Base-by-base conservation (phyloP, 2,113 vertebrate species). In the Pangasianodon gigas region DNA sequence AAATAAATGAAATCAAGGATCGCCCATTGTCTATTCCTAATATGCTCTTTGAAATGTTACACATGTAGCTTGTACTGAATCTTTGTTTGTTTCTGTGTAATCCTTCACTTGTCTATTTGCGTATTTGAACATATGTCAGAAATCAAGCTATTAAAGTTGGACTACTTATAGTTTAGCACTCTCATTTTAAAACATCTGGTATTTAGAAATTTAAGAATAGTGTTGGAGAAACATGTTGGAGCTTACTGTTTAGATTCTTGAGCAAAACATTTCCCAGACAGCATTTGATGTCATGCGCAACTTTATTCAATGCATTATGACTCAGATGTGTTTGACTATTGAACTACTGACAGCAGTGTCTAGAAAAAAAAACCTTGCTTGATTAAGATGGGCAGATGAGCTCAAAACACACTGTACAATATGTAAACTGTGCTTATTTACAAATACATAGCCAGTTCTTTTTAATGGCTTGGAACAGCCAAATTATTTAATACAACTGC, bases 251-350 rank as follows among this genome's bases (percentile, higher is more conserved):
- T 0, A 60, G 19, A 2, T 62, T 60, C 19, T 24, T 62, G 2
- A 4, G 5, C 56, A n/a, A 67, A 90, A 86, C 13, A 90, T 83
- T 91, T 44, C 84, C 71, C 46, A 75, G 29, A 88, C 87, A 85
- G 60, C 67, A 87, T 80, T 90, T 94, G 95, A 97, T 96, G 96
- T 96, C 98, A 98, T 98, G 98, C 98, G 96, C 93, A 84, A 90
- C 93, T 99, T 98, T 98, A 98, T 97, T 99, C 91, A 96, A 97
- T 96, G 95, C 94, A 96, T 95, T 95, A 95, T 91, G 91, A 88
- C 56, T 89, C 83, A 91, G 93, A 94, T 96, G 94, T 95, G 95
- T 97, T 95, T 94, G 97, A 95, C 95, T 96, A 82, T 41, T 90
- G 71, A 81, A 52, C 84, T 94, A 91, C 92, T 95, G 96, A 97